Evolutionary conservation across 2,797 vertebrate species (phyloP).

Genomic region (Emydoidea blandingii): DNA sequence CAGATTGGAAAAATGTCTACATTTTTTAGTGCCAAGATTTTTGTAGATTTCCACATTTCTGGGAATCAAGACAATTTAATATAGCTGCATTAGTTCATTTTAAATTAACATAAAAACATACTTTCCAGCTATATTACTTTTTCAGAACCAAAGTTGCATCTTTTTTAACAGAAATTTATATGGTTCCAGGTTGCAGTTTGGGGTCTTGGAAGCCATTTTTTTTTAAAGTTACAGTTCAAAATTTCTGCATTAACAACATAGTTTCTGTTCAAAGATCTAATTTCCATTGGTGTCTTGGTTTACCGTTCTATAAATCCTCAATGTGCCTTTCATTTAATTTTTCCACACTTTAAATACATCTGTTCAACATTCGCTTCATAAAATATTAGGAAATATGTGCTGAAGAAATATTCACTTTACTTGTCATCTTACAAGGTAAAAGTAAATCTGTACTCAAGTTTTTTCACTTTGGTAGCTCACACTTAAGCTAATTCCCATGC

Average conservation of each 20-base stretch:
- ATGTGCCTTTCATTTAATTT: conserved; percentile 80
- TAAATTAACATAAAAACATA: conserved; percentile 22
- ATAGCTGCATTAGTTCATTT: conserved; percentile 39
- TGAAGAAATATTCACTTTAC: conserved; percentile 67
- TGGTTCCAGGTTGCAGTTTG: not conserved
- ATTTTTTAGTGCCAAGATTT: conserved; percentile 27
- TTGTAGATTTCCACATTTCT: conserved; percentile 29
- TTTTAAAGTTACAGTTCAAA: conserved; percentile 53
- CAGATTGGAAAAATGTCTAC: not conserved
- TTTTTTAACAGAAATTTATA: conserved; percentile 24
- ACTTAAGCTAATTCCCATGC: conserved; percentile 25
- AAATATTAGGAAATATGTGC: conserved; percentile 63
- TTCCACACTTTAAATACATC: conserved; percentile 80
- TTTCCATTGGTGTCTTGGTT: conserved; percentile 75
- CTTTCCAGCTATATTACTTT: conserved; percentile 36
- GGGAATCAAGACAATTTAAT: conserved; percentile 37
- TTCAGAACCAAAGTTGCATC: conserved; percentile 21
- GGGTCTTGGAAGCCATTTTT: conserved; percentile 44
- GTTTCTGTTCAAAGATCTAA: conserved; percentile 68
- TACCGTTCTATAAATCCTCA: conserved; percentile 80
- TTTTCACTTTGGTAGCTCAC: conserved; percentile 53
- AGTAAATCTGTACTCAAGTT: not conserved
- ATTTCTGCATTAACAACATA: conserved; percentile 50
- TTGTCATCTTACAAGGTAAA: conserved; percentile 64
- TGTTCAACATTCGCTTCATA: conserved; percentile 81